phyloP scores from a whole-genome alignment of 2,797 vertebrate genomes.

The Sebastes wilsoni region DNA sequence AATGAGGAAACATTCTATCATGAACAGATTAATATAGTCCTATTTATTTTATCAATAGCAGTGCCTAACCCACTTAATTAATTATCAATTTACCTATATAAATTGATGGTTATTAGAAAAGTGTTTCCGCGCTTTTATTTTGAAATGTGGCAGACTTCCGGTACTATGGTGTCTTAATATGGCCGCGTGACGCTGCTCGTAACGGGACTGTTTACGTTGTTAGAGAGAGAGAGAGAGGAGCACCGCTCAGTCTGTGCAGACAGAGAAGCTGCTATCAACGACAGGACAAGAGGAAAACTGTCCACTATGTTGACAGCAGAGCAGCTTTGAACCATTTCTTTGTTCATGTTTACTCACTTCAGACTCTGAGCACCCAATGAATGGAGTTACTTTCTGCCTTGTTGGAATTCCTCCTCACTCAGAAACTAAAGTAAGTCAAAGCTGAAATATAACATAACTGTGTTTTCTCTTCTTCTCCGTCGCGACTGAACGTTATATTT shows the following conservation, averaged over 20 bases:
- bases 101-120: no score
- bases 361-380: conserved; percentile 82
- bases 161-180: background rate
- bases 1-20: no score
- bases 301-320: conserved; percentile 28
- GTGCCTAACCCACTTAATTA: accelerated
- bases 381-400: conserved; percentile 96
- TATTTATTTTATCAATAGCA: no score
- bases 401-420: conserved; percentile 92
- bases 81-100: no score
- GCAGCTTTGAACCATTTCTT: background rate
- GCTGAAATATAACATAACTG: background rate
- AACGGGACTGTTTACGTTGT: conserved; percentile 37
- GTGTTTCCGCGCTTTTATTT: conserved; percentile 32
- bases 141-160: conserved; percentile 18
- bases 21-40: no score
- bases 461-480: background rate
- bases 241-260: background rate
- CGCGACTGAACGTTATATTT: background rate
- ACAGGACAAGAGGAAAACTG: background rate
- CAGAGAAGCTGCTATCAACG: no score
- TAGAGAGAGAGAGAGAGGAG: background rate
- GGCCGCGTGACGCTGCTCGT: background rate
- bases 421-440: conserved; percentile 82
- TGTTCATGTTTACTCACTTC: background rate